phyloP scores from a whole-genome alignment of 92 coral and sea anemone species.

The Palythoa caribaeorum region DNA sequence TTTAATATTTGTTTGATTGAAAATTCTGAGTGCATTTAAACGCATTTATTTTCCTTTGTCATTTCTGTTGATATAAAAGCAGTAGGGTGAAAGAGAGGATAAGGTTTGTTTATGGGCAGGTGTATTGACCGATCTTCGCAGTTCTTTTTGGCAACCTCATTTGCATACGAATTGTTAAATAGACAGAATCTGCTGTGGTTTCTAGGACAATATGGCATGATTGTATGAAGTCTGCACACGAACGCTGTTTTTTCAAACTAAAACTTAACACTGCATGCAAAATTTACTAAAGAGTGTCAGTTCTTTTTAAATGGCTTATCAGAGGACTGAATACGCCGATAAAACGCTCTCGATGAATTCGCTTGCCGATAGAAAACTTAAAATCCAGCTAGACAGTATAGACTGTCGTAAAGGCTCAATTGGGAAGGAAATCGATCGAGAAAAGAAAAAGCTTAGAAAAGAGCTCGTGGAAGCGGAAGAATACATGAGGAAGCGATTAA shows the following conservation, averaged over 20 bases:
- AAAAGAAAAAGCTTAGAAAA: slow-evolving; percentile 70
- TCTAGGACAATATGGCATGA: neutral
- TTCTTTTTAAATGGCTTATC: slow-evolving; percentile 73
- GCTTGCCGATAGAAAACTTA: slow-evolving; percentile 83
- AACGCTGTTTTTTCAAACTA: neutral
- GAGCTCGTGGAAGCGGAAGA: slow-evolving; percentile 82
- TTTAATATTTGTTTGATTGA: neutral
- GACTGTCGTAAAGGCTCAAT: slow-evolving; percentile 74
- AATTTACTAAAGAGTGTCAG: neutral
- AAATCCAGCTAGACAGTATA: slow-evolving; percentile 73
- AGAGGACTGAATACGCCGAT: slow-evolving; percentile 88
- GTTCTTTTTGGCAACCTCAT: slow-evolving; percentile 26
- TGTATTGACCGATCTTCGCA: neutral
- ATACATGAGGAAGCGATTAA: slow-evolving; percentile 58
- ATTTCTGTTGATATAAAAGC: neutral
- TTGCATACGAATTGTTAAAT: slow-evolving; percentile 20
- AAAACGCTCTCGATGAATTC: slow-evolving; percentile 88
- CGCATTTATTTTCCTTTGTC: neutral
- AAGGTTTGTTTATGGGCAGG: slow-evolving; percentile 31
- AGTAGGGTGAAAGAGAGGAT: neutral
- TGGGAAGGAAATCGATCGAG: slow-evolving; percentile 84
- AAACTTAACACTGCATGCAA: neutral
- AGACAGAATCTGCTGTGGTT: neutral
- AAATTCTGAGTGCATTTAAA: neutral
- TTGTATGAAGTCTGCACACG: neutral